These are phyloP conservation scores for Anguilla japonica DNA, from an alignment of 2,113 vertebrate species.

Conservation along the genomic window DNA sequence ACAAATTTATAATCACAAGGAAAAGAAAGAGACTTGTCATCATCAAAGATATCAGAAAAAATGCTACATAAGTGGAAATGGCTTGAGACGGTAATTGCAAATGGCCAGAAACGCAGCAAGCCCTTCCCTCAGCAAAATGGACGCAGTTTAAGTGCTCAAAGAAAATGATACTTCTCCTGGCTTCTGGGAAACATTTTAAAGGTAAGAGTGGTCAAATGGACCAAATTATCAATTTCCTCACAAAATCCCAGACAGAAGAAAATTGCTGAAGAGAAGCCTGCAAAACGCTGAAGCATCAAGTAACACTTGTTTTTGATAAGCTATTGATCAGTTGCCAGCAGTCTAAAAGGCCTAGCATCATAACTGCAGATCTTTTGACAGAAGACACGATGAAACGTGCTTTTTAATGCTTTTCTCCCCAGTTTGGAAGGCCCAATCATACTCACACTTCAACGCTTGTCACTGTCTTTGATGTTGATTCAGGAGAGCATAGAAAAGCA, in stretches of 20 bases:
- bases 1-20: background rate
- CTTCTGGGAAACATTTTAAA: background rate
- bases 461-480: too few relatives aligned
- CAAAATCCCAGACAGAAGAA: background rate
- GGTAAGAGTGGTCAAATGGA: background rate
- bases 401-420: too few relatives aligned
- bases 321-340: background rate
- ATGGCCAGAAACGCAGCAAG: background rate
- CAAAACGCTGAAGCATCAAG: background rate
- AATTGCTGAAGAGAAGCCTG: background rate
- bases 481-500: too few relatives aligned
- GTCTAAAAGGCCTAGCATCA: background rate
- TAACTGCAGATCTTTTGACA: background rate
- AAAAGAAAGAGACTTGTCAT: background rate
- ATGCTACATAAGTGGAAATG: background rate
- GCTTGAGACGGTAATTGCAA: background rate
- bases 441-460: too few relatives aligned
- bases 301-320: background rate
- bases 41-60: background rate
- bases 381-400: background rate
- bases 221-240: background rate
- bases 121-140: background rate
- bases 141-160: background rate
- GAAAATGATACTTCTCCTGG: background rate
- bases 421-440: too few relatives aligned